A percentile compares a stretch with the other conserved stretches of the same genome.
Conservation (phyloP, 2,797 vertebrate genomes). For the Sus cebifrons region DNA sequence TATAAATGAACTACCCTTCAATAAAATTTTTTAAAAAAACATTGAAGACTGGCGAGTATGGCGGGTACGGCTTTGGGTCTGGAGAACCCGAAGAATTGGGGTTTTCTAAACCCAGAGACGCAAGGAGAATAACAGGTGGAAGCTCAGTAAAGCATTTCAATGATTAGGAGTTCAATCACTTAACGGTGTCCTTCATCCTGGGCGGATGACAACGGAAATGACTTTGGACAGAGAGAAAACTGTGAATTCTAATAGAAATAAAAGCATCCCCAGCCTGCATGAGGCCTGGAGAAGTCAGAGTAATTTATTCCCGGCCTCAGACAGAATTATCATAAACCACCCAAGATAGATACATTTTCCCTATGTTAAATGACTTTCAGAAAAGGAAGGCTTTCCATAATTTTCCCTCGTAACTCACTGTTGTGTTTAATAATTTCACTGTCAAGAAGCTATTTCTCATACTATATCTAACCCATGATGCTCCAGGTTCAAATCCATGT, state of each 20-base stretch:
- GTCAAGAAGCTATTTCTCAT: conserved; percentile 72
- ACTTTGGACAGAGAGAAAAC: conserved; percentile 75
- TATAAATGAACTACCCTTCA: too few relatives aligned
- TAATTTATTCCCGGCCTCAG: conserved; percentile 72
- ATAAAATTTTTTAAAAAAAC: not conserved
- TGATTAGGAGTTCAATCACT: conserved; percentile 65
- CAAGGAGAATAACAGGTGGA: conserved; percentile 65
- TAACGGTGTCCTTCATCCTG: conserved; percentile 60
- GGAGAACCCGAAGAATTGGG: not conserved
- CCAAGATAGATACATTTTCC: conserved; percentile 74
- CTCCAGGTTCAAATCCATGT: not conserved
- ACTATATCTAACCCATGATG: not conserved
- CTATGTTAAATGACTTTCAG: conserved; percentile 74
- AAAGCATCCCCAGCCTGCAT: conserved; percentile 55
- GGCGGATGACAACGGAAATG: conserved; percentile 64
- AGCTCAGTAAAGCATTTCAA: conserved; percentile 52
- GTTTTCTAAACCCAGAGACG: conserved; percentile 28
- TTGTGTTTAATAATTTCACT: conserved; percentile 80
- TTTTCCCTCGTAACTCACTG: conserved; percentile 74
- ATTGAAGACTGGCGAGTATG: not conserved
- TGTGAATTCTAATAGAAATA: conserved; percentile 79
- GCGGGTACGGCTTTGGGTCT: not conserved
- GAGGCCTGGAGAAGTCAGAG: conserved; percentile 71
- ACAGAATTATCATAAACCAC: conserved; percentile 80
- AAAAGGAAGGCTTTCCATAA: conserved; percentile 79